phyloP scores from a whole-genome alignment of 2,797 vertebrate species.

The Tapirus indicus region DNA sequence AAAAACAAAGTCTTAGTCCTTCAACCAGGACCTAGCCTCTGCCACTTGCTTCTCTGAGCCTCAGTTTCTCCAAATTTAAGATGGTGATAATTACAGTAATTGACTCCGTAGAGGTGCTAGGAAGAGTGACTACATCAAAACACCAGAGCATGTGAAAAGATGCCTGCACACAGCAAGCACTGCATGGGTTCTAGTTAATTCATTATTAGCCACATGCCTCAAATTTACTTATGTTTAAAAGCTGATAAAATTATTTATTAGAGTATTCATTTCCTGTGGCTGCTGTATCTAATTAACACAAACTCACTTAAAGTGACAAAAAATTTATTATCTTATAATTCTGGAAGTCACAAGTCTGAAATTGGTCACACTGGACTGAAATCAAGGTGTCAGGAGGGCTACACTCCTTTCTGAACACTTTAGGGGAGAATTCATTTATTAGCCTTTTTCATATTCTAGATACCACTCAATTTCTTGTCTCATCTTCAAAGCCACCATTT shows the following conservation, averaged over 20 bases:
- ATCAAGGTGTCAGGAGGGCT: not conserved
- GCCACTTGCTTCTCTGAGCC: not conserved
- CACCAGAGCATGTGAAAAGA: accelerated
- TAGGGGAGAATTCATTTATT: too few relatives aligned
- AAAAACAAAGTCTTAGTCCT: not conserved
- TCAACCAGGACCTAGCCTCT: not conserved
- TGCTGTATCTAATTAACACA: too few relatives aligned
- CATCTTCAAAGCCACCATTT: not conserved
- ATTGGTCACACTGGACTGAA: too few relatives aligned
- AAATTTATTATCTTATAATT: not conserved
- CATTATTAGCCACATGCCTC: not conserved
- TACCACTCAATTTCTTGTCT: not conserved
- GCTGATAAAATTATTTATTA: not conserved
- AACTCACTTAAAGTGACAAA: not conserved
- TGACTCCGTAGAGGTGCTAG: accelerated
- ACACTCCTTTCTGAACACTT: not conserved
- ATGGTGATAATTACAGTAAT: not conserved
- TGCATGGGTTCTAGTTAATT: not conserved
- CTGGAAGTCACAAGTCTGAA: not conserved
- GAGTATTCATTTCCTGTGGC: not conserved
- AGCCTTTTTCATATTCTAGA: not conserved
- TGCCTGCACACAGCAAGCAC: not conserved
- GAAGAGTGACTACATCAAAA: not conserved
- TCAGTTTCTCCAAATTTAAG: not conserved
- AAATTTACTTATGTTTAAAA: not conserved